phyloP scores from a whole-genome alignment of 2,113 vertebrate species.

The Lampris megalopsis region DNA sequence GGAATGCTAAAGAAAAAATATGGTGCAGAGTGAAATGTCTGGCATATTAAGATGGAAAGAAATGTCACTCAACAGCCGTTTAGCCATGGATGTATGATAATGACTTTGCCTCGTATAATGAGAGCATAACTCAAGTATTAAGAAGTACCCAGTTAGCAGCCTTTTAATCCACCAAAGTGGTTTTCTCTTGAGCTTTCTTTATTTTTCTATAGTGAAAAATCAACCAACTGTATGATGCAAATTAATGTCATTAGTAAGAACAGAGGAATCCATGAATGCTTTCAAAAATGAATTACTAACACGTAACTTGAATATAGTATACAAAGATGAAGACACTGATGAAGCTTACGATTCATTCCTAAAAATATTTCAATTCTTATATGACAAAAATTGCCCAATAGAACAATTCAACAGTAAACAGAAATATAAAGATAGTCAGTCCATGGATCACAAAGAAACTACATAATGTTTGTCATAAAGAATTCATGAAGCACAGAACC shows the following conservation, averaged over 20 bases:
- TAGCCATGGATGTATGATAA: constrained; percentile 23
- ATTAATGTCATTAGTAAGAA: constrained; percentile 30
- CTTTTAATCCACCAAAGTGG: constrained; percentile 1
- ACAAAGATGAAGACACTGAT: no score
- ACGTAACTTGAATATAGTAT: no score
- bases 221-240: constrained; percentile 40
- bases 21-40: background rate
- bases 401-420: no score
- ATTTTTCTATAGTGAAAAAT: constrained; percentile 10
- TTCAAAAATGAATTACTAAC: no score
- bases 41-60: constrained; percentile 41
- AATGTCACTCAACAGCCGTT: constrained; percentile 16
- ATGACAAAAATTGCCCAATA: no score
- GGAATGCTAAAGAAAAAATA: constrained; percentile 29
- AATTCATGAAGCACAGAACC: no score
- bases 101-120: constrained; percentile 13
- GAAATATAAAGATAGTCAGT: no score
- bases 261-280: no score
- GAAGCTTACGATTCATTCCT: no score
- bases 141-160: constrained; percentile 8
- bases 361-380: no score
- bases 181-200: constrained; percentile 7
- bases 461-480: no score
- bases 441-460: no score
- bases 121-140: constrained; percentile 25